Evolutionary conservation across 1,140 invertebrate species (phyloP).

Genomic region (Euura saliciscinereae): DNA sequence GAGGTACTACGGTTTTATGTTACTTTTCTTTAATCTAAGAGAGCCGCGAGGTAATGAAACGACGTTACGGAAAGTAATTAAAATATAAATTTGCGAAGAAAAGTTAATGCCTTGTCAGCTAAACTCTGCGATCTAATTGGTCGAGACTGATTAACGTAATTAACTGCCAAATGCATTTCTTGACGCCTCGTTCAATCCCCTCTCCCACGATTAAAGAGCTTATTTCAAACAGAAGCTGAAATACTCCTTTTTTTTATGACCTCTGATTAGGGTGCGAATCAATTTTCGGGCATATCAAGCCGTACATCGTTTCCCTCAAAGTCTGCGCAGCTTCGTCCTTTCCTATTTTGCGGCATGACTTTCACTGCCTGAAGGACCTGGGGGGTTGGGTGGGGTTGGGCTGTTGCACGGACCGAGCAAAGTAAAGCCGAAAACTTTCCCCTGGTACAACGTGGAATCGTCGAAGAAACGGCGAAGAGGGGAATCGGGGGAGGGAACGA

Average conservation of each 20-base stretch:
- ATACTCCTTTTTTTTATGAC: neutral
- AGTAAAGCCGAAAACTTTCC: neutral
- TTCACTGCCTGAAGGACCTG: neutral
- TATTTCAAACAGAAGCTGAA: slow-evolving; percentile 7
- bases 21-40: too few species aligned
- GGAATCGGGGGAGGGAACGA: slow-evolving; percentile 24
- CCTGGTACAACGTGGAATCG: neutral
- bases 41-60: too few species aligned
- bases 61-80: too few species aligned
- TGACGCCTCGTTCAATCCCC: too few species aligned
- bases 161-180: neutral
- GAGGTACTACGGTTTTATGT: too few species aligned
- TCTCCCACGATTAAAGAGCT: too few species aligned
- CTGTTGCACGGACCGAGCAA: neutral
- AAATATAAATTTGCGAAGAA: too few species aligned
- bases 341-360: neutral
- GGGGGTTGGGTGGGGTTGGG: neutral
- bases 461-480: neutral
- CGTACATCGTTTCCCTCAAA: neutral
- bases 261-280: neutral
- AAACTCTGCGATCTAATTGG: neutral
- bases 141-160: neutral
- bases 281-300: too few species aligned
- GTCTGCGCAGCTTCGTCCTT: neutral
- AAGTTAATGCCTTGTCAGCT: too few species aligned